Conservation (phyloP, 2,113 vertebrate species). For the Herpetotheres cachinnans region DNA sequence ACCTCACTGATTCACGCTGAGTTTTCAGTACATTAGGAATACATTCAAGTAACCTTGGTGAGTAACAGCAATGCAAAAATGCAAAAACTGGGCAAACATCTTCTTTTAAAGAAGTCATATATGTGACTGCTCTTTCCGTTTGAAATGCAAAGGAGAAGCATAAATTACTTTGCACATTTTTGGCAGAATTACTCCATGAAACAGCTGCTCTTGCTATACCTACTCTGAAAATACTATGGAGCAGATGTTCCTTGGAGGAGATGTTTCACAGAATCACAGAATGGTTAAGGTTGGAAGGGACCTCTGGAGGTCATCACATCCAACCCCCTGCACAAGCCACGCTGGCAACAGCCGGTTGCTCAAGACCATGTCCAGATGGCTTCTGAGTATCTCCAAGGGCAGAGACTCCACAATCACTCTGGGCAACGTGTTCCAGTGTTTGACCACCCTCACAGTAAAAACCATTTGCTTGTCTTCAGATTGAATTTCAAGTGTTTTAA, state of each 20-base stretch:
- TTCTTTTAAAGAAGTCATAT: background rate
- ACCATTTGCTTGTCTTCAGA: background rate
- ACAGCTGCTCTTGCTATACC: background rate
- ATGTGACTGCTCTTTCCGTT: background rate
- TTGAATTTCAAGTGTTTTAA: background rate
- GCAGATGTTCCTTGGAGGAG: background rate
- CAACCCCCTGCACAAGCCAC: background rate
- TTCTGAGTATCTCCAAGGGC: background rate
- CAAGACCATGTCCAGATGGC: background rate
- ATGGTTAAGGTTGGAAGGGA: background rate
- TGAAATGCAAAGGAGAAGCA: background rate
- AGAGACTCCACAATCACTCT: background rate
- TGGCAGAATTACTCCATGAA: background rate
- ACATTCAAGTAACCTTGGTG: background rate
- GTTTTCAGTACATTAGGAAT: background rate
- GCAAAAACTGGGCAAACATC: background rate
- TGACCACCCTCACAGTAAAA: background rate
- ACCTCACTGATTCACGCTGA: background rate
- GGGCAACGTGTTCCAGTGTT: background rate
- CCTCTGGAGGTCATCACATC: background rate
- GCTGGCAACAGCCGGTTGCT: accelerated
- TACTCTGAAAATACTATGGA: background rate
- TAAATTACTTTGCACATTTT: background rate
- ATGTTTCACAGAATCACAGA: background rate
- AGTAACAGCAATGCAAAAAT: background rate